Evolutionary conservation across 2,888 invertebrate species (phyloP).

Genomic region (Beris morrisii): DNA sequence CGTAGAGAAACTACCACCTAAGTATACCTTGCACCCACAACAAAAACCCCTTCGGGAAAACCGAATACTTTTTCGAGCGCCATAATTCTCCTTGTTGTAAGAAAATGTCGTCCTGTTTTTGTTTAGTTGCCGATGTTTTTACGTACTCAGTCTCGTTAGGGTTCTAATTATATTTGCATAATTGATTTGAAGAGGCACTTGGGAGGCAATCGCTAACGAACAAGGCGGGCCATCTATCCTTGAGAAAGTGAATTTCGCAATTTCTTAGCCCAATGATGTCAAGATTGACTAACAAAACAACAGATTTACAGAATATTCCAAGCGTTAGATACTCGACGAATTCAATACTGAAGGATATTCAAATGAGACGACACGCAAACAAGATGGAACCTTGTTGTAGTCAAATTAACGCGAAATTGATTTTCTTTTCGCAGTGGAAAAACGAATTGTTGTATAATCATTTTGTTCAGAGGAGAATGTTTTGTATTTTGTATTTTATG

Average conservation of each 20-base stretch:
- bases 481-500: too few species aligned
- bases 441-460: too few species aligned
- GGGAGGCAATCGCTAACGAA: slow-evolving; percentile 18
- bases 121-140: slow-evolving; percentile 15
- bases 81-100: too few species aligned
- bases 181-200: slow-evolving; percentile 27
- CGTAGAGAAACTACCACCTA: too few species aligned
- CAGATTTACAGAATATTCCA: neutral
- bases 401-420: neutral
- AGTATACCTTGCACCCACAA: too few species aligned
- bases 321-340: neutral
- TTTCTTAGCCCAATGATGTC: neutral
- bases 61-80: too few species aligned
- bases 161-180: slow-evolving; percentile 26
- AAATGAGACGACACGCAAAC: too few species aligned
- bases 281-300: neutral
- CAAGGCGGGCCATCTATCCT: slow-evolving; percentile 11
- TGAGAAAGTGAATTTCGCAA: neutral
- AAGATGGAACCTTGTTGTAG: neutral
- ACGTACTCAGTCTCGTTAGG: slow-evolving; percentile 20
- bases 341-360: too few species aligned
- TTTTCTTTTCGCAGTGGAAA: too few species aligned
- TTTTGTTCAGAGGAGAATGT: too few species aligned
- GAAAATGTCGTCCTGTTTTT: slow-evolving; percentile 6
- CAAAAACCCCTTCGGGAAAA: too few species aligned